phyloP scores from a whole-genome alignment of 1,140 invertebrate genomes.

The Camponotus vicinus region DNA sequence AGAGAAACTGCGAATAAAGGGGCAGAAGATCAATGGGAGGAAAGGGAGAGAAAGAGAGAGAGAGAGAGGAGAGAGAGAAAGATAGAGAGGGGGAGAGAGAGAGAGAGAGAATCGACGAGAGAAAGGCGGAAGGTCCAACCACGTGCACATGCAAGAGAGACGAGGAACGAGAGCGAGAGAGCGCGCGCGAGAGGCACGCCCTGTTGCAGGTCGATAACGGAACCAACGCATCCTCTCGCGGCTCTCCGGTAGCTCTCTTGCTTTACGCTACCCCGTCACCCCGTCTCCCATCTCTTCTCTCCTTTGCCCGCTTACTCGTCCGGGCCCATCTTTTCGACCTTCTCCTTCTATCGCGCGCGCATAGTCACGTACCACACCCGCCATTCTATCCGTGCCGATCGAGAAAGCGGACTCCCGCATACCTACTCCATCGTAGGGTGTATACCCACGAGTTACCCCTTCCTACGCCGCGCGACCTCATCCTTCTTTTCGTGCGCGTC shows the following conservation, averaged over 20 bases:
- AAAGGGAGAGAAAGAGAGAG: not conserved
- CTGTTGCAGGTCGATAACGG: conserved; percentile 78
- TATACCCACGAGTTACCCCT: conserved; percentile 62
- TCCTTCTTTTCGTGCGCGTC: not conserved
- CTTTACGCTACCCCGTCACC: conserved; percentile 52
- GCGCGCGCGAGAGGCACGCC: conserved; percentile 72
- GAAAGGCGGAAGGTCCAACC: conserved; percentile 69
- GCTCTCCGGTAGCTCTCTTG: conserved; percentile 76
- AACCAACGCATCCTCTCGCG: conserved; percentile 77
- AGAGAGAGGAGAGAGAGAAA: not conserved
- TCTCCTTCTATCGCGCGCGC: conserved; percentile 69
- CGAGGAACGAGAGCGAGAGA: conserved; percentile 53
- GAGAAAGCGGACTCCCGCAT: conserved; percentile 70
- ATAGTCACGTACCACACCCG: conserved; percentile 77
- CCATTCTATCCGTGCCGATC: conserved; percentile 75
- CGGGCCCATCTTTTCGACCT: conserved; percentile 68
- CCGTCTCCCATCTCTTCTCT: conserved; percentile 4
- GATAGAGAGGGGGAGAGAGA: not conserved
- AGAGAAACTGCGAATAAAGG: conserved; percentile 9
- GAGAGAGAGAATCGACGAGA: conserved; percentile 37
- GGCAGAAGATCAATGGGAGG: too few species aligned
- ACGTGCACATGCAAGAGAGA: conserved; percentile 25
- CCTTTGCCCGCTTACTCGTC: not conserved
- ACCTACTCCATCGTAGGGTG: conserved; percentile 71
- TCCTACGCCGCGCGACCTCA: conserved; percentile 21